phyloP scores from a whole-genome alignment of 2,113 vertebrate genomes.

The Cercopithecus mona region DNA sequence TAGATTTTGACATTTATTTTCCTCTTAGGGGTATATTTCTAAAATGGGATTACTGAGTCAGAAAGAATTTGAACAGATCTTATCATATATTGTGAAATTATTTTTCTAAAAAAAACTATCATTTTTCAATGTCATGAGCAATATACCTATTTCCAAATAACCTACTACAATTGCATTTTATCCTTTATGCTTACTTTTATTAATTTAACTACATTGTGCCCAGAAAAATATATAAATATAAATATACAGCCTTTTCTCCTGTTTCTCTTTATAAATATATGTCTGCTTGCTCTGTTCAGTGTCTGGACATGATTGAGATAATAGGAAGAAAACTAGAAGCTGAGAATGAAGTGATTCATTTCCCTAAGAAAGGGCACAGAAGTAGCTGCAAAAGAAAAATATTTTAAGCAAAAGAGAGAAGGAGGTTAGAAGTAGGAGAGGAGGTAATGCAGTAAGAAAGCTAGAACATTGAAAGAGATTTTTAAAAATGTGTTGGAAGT shows the following conservation, averaged over 20 bases:
- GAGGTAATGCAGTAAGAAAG: not conserved
- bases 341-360: not conserved
- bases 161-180: not conserved
- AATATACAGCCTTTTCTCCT: not conserved
- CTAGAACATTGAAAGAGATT: not conserved
- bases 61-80: conserved; percentile 10
- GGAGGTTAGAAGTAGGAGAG: not conserved
- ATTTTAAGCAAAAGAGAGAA: not conserved
- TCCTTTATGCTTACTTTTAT: conserved; percentile 1
- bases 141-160: conserved; percentile 25
- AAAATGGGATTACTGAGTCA: conserved; percentile 54
- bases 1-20: conserved; percentile 29
- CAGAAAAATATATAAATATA: not conserved
- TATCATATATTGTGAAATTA: not conserved
- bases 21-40: conserved; percentile 15
- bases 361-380: not conserved
- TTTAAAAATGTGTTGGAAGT: not conserved
- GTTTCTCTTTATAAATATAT: not conserved
- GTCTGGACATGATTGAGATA: not conserved
- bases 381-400: not conserved
- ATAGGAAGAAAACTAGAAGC: not conserved
- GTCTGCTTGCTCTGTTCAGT: not conserved
- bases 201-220: not conserved
- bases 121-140: not conserved
- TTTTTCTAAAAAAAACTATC: conserved; percentile 13